Base-by-base conservation (phyloP, 2,797 vertebrate genomes). In the Danionella dracula region DNA sequence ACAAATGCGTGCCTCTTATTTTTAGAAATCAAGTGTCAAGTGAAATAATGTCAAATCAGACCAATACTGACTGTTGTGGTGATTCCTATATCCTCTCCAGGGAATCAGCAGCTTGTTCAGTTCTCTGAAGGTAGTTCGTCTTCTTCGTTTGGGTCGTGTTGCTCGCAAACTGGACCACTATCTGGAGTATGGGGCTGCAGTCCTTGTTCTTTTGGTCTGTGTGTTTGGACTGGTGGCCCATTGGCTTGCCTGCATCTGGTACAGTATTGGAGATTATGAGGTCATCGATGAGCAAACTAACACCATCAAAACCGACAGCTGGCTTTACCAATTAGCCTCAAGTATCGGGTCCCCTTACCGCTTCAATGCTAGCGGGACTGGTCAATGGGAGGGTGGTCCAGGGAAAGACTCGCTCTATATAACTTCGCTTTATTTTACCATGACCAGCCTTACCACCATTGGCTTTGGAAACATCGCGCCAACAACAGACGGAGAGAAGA, bases 191-290 rank as follows among this genome's bases (percentile, higher is more conserved):
- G 95, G 95, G 0, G 95, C 95, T 0, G 95, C 94, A 0, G 94
- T 98, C 2, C 89, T 98, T 42, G 93, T 98, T 27, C 90, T 98
- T 66, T 58, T 98, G 84, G 95, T 98, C 21, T 97, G 95, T 16
- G 95, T 98, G 17, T 98, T 98, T 41, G 95, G 95, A 32, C 86
- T 98, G 35, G 95, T 94, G 48, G 95, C 95, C 51, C 95, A 98
- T 83, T 98, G 95, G 95, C 89, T 98, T 7, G 95, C 95, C 75
- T 98, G 95, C 84, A 97, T 97, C 81, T 97, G 95, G 95, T 97
- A 96, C 83, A 97, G 93, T 83, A 98, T 98, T 0, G 95, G 95
- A 17, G 95, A 97, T 87, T 97, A 98, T 0, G 95, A 97, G 50
- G 94, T 98, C 59, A 97, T 97, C 0, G 93, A 98, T 1, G 91